Conservation (phyloP, 2,797 vertebrate genomes). For the Prunella strophiata region DNA sequence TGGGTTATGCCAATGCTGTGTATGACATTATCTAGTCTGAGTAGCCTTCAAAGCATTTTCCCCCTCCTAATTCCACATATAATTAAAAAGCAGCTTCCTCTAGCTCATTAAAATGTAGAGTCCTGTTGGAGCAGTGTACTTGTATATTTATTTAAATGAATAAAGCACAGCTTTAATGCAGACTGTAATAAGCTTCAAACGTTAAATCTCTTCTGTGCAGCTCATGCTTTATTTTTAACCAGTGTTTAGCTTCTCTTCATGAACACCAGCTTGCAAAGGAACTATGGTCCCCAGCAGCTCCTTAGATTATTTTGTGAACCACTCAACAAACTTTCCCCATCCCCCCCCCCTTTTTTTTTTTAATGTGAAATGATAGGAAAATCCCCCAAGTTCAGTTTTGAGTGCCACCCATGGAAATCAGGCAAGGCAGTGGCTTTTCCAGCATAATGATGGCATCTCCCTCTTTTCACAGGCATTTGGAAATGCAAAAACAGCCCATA, state of each 20-base stretch:
- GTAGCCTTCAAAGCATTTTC: slow-evolving; percentile 38
- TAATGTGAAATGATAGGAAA: background rate
- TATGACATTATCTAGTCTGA: background rate
- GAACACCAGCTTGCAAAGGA: background rate
- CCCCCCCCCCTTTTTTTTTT: background rate
- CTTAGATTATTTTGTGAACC: background rate
- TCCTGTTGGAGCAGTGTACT: slow-evolving; percentile 15
- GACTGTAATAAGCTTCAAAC: background rate
- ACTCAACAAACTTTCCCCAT: background rate
- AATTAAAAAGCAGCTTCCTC: slow-evolving; percentile 57
- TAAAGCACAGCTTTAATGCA: background rate
- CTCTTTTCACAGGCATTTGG: slow-evolving; percentile 88
- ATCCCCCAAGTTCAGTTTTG: background rate
- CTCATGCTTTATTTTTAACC: background rate
- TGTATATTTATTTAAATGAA: slow-evolving; percentile 34
- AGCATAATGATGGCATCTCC: background rate
- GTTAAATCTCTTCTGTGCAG: background rate
- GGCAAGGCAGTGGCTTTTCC: background rate
- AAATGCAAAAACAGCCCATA: slow-evolving; percentile 97
- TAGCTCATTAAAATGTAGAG: slow-evolving; percentile 13
- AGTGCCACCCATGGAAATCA: background rate
- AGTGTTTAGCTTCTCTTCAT: background rate
- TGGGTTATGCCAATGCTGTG: background rate
- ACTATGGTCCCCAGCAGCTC: background rate
- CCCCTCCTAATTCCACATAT: background rate